These are phyloP conservation scores for Sebastiscus albofasciatus DNA, from an alignment of 2,797 vertebrate genomes.

Conservation along the genomic window DNA sequence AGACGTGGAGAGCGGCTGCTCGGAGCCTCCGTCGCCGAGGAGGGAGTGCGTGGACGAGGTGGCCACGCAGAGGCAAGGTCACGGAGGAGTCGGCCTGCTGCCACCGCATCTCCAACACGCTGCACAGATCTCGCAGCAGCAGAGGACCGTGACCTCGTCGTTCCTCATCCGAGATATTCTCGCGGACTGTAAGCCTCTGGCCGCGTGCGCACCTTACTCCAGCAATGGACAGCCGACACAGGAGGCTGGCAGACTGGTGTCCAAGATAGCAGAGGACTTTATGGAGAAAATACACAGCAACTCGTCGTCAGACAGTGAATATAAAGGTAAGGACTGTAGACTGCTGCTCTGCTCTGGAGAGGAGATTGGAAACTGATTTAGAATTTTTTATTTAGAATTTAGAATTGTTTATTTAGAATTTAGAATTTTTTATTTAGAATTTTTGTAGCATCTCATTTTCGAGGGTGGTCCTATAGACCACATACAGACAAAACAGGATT, in stretches of 20 bases:
- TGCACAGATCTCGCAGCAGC: conserved; percentile 90
- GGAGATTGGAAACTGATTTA: not conserved
- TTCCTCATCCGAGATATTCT: conserved; percentile 98
- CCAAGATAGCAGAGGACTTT: conserved; percentile 92
- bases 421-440: too few relatives aligned
- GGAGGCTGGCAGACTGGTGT: conserved; percentile 87
- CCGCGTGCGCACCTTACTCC: conserved; percentile 96
- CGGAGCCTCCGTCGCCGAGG: conserved; percentile 91
- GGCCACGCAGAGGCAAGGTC: conserved; percentile 81
- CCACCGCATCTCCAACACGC: conserved; percentile 89
- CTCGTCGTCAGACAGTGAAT: conserved; percentile 94
- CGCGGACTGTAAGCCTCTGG: conserved; percentile 96
- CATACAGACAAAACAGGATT: too few relatives aligned
- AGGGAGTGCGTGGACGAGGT: conserved; percentile 90
- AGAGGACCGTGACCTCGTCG: conserved; percentile 95
- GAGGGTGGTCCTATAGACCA: too few relatives aligned
- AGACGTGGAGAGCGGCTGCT: conserved; percentile 92
- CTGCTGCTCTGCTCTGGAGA: not conserved
- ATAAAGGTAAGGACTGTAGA: conserved; percentile 89
- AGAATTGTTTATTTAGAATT: too few relatives aligned
- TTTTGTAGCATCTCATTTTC: too few relatives aligned
- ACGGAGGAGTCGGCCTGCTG: conserved; percentile 78
- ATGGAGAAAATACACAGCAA: conserved; percentile 94
- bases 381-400: too few relatives aligned
- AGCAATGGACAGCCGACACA: conserved; percentile 91